Evolutionary conservation across 2,888 invertebrate species (phyloP), one percentile per base, ranked within the genome.

Genomic region (Cephus rjabovi): DNA sequence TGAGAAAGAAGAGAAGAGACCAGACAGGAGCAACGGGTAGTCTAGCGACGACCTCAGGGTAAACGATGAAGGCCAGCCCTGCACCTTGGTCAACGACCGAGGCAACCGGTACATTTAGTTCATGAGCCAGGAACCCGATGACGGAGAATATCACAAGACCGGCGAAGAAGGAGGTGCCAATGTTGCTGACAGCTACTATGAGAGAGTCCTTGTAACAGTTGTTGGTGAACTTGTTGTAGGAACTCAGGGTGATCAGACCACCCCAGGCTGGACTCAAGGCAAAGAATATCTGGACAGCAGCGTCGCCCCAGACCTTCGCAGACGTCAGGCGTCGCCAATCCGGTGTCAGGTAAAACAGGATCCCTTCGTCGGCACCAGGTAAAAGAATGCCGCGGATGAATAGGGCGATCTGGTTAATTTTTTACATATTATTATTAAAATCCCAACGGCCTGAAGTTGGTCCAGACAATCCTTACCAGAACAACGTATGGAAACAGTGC

Each of bases 221-320:
- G 91, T 97, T 97, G 79, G 95, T 94, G 90, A 97, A 97, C 88
- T 95, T 95, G 92, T 97, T 97, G 91, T 97, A 97, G 31, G 96
- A 96, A 75, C 97, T 95, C 77, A 97, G 93, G 1, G 97, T 97
- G 77, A 97, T 96, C 23, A 97, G 93, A 69, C 97, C 97, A 76
- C 97, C 97, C 95, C 97, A 97, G 76, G 97, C 96, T 4, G 96
- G 96, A 86, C 96, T 96, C 34, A 97, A 92, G 0, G 97, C 96
- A 90, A 97, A 97, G 92, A 97, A 97, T 87, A 97, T 97, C 92
- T 97, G 97, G 34, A 96, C 96, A 0, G 96, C 96, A 0, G 96
- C 96, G 89, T 96, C 96, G 74, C 96, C 96, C 96, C 96, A 96
- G 23, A 96, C 95, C 92, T 95, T 95, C 11, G 96, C 95, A 87